Evolutionary conservation across 1,140 invertebrate species (phyloP), one percentile per base, ranked within the genome.

Genomic region (Asobara japonica): DNA sequence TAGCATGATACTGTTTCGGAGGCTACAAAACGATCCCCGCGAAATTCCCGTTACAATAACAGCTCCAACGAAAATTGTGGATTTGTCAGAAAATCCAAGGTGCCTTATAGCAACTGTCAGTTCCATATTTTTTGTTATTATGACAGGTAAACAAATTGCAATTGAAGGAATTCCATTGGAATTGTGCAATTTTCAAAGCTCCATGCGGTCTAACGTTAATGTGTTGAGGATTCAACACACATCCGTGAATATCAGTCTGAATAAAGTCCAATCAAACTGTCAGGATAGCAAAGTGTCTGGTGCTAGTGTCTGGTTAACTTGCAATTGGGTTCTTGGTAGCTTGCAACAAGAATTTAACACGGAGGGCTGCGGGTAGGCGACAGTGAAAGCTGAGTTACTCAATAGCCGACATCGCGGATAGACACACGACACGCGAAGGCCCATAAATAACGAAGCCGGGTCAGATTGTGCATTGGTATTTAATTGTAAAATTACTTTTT

Each of bases 381-480:
- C 80, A 82, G 80, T 82, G 80, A 82, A 82, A 82, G 80, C 80
- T 80, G 77, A 73, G 75, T 82, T 82, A 82, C 79, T 82, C 79
- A 81, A 82, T 82, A 81, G 74, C 60, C 75, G 36, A 75, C 78
- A 78, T 78, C 79, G 69, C 69, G 41, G 71, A 51, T 74, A 76
- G 70, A 78, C 78, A 77, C 25, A 56, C 51, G 22, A 56, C 51
- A 56, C 18, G 51, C 22, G 51, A 56, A 56, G 22, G 22, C 22
- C 64, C 64, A 36, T 13, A n/a, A n/a, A 56, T 18, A 56, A 56
- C 51, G 25, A 56, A 56, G 51, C 51, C 51, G 18, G 51, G 51
- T 56, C 51, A 56, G 51, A 56, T 56, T 65, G n/a, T 38, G 41
- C 25, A 48, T 27, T 41, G 33, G 38, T 45, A 18, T 48, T 25